Conservation (phyloP, 2,888 invertebrate genomes). For the Xylophagus ater region DNA sequence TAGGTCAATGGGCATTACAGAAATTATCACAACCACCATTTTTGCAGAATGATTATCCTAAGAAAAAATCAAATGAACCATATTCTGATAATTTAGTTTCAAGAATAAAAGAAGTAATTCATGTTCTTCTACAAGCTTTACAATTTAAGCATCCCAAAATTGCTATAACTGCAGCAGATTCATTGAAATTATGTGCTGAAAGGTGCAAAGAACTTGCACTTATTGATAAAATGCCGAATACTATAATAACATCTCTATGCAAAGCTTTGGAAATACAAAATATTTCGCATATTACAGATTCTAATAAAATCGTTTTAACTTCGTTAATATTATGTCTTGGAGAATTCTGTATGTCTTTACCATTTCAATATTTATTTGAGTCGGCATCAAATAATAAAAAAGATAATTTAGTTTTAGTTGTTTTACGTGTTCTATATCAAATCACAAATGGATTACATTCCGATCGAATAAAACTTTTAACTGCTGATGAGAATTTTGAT, state of each 20-base stretch:
- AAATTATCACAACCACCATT: constrained; percentile 30
- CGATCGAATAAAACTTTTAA: constrained; percentile 31
- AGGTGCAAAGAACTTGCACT: constrained; percentile 31
- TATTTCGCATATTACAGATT: constrained; percentile 33
- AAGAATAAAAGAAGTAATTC: constrained; percentile 36
- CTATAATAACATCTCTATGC: constrained; percentile 35
- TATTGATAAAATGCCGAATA: constrained; percentile 33
- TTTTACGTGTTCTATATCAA: constrained; percentile 53
- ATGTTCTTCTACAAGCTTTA: constrained; percentile 36
- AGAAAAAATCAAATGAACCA: constrained; percentile 10
- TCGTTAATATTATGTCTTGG: constrained; percentile 80
- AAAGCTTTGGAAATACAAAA: constrained; percentile 37
- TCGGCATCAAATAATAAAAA: constrained; percentile 27
- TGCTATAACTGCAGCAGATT: constrained; percentile 35
- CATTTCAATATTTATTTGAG: constrained; percentile 49
- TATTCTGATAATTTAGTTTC: constrained; percentile 19
- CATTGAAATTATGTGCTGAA: constrained; percentile 35
- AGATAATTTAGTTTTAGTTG: constrained; percentile 49
- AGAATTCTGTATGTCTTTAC: constrained; percentile 86
- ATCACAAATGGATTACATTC: constrained; percentile 33
- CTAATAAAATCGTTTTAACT: constrained; percentile 35
- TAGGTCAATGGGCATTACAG: constrained; percentile 48
- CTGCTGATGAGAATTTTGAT: constrained; percentile 38
- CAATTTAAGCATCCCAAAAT: constrained; percentile 38
- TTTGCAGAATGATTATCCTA: constrained; percentile 29